Base-by-base conservation (phyloP, 2,797 vertebrate species). In the Dipus sagitta region DNA sequence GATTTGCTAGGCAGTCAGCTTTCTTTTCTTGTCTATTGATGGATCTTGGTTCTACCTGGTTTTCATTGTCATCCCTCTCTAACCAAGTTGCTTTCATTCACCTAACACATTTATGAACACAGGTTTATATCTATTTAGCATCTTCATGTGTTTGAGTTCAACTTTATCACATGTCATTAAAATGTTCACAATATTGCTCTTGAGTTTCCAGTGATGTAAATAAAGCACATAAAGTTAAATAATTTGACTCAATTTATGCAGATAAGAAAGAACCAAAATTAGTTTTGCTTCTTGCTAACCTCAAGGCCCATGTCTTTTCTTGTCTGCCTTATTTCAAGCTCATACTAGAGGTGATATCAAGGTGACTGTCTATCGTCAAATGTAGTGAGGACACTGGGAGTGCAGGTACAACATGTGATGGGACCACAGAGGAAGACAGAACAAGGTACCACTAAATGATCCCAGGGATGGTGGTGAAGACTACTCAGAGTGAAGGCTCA, bases 111-210 rank as follows among this genome's bases (percentile, higher is more conserved):
- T 65, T 92, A 42, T 23, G 81, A 52, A 72, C 32, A 54, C 52
- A 54, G 52, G 52, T 65, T 52, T 60, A 18, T n/a, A 47, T 79
- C 11, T 82, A 2, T 32, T 70, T 60, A 81, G 54, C 8, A 52
- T 65, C 60, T 91, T 30, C 54, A 79, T 70, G 4, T 86, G 17
- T 83, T 71, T 42, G 75, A 14, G 17, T 15, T 88, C 80, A 74
- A 77, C 17, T 21, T 54, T 85, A 82, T 71, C 32, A 90, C 79
- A 95, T 83, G 81, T 90, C 7, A 65, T 85, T 88, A 68, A 90
- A 78, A 70, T 14, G 30, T 85, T 85, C 32, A 84, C 18, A 42
- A 20, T 64, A 54, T 14, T 30, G 42, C 65, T 78, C 65, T 34
- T 68, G 34, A 68, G 70, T 89, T 94, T 72, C 68, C 17, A 92